Base-by-base conservation (phyloP, 2,797 vertebrate species). In the Hyperoplus lanceolatus region DNA sequence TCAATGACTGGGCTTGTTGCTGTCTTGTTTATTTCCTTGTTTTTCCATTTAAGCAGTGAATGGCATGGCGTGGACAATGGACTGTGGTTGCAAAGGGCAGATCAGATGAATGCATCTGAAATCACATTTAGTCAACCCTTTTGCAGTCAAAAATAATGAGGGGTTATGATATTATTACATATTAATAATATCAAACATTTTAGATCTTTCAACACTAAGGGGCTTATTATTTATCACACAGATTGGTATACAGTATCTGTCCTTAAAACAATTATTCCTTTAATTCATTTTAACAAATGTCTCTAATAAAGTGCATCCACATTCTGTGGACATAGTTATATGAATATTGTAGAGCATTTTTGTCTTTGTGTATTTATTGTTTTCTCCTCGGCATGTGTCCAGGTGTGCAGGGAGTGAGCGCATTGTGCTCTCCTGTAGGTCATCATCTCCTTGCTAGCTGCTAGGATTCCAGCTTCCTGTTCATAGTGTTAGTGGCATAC, bases 401-500 rank as follows among this genome's bases (percentile, higher is more conserved):
- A 79, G 75, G 56, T 76, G 50, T 73, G 36, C 43, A 76, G 78
- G 61, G 66, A 49, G 38, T 60, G 50, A 50, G 48, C 73, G 66
- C 59, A 75, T 66, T 51, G 67, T 63, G 62, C 76, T 67, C 21
- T 39, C n/a, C 41, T 67, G 70, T 18, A 80, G 87, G 87, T 89
- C 82, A 69, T 73, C 67, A 75, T 76, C 55, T 80, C 77, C 21
- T 1, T 77, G 75, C 70, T 79, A 64, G 84, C 89, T 73, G 80
- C 85, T 88, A 79, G 48, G n/a, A 39, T 70, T 48, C 80, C 54
- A 73, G 77, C 68, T 51, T 82, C 70, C 79, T 77, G 70, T 78
- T 86, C 70, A 77, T 41, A 42, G 69, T 57, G 42, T 82, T 79
- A 79, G 58, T 85, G 87, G 87, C 86, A 68, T 64, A 71, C 80